These are phyloP conservation scores for Eleginops maclovinus DNA, from an alignment of 2,113 vertebrate genomes.

Conservation along the genomic window DNA sequence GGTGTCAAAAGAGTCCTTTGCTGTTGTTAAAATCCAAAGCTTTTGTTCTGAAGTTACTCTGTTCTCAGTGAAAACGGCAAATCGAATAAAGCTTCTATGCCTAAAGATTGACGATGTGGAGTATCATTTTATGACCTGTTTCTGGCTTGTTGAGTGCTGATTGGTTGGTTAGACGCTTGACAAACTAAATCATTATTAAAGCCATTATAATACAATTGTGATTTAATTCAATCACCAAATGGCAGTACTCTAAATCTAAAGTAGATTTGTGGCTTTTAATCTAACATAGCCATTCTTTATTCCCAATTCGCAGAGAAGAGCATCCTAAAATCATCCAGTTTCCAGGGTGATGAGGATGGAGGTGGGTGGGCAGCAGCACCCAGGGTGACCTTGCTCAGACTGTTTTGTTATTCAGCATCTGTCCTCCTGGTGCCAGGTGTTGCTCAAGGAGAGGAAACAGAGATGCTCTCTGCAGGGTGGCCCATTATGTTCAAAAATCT, in stretches of 20 bases:
- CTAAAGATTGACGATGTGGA: constrained; percentile 27
- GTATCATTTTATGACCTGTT: constrained; percentile 34
- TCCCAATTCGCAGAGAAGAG: constrained; percentile 29
- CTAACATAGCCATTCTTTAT: constrained; percentile 15
- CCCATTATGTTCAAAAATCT: background rate
- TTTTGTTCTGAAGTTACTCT: constrained; percentile 69
- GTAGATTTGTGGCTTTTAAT: constrained; percentile 37
- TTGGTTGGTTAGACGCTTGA: constrained; percentile 17
- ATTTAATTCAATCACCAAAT: constrained; percentile 37
- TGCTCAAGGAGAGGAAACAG: constrained; percentile 29
- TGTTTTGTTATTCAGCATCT: constrained; percentile 57
- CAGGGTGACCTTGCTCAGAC: constrained; percentile 64
- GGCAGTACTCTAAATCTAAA: constrained; percentile 3
- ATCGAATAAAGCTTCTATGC: constrained; percentile 79
- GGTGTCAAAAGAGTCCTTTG: constrained; percentile 71
- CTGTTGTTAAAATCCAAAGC: constrained; percentile 73
- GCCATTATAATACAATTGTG: constrained; percentile 15
- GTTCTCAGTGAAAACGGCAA: constrained; percentile 73
- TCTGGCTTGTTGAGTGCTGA: constrained; percentile 23
- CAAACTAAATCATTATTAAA: constrained; percentile 11
- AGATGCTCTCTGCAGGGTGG: background rate
- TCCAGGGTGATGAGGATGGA: constrained; percentile 72
- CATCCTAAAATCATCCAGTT: constrained; percentile 68
- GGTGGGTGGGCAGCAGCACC: constrained; percentile 57
- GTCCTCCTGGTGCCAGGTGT: constrained; percentile 57